A percentile compares a stretch with the other conserved stretches of the same genome.
phyloP scores from a whole-genome alignment of 2,888 invertebrate genomes.

The Podotricha telesiphe region DNA sequence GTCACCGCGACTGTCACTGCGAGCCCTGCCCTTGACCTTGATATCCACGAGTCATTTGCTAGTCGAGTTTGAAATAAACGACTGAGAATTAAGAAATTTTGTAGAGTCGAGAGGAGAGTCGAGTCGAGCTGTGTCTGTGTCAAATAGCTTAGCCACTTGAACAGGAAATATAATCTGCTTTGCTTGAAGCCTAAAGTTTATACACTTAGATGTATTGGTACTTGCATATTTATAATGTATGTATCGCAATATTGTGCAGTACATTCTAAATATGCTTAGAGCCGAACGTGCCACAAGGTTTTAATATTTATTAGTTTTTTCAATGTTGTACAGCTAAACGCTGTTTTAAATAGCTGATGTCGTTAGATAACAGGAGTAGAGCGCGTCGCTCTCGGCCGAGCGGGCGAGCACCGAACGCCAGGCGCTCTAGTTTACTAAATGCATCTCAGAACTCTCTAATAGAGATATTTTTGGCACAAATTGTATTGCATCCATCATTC shows the following conservation, averaged over 20 bases:
- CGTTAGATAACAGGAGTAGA: conserved; percentile 1
- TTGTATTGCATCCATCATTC: background rate
- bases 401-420: too few species aligned
- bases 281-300: background rate
- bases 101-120: too few species aligned
- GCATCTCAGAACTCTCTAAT: background rate
- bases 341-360: conserved; percentile 1
- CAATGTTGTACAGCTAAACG: background rate
- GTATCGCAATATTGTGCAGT: too few species aligned
- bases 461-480: background rate
- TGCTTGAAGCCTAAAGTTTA: too few species aligned
- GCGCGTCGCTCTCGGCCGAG: too few species aligned
- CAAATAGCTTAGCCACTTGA: too few species aligned
- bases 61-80: too few species aligned
- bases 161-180: too few species aligned
- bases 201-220: too few species aligned
- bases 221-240: too few species aligned
- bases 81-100: too few species aligned
- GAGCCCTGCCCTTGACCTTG: background rate
- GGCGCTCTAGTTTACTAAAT: conserved; percentile 4
- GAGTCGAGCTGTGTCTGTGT: too few species aligned
- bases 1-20: background rate
- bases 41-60: background rate
- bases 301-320: conserved; percentile 4
- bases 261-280: background rate